Evolutionary conservation across 2,888 invertebrate species (phyloP), one percentile per base, ranked within the genome.

Genomic region (Cylindroiulus punctatus): DNA sequence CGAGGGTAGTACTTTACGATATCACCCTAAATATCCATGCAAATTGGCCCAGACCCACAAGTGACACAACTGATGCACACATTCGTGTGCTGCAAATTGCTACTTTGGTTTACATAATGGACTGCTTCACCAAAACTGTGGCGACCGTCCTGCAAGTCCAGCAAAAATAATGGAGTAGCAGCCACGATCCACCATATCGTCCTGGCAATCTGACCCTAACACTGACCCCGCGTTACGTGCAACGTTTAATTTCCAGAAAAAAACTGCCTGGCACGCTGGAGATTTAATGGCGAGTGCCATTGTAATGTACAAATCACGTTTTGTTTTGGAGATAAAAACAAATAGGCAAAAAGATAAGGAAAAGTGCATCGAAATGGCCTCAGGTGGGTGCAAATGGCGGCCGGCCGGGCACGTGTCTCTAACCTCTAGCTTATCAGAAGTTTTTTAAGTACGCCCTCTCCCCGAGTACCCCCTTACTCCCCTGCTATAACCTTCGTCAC

Each of bases 241-340:
- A 76, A 76, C 30, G 76, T 76, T 76, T 76, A 26, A 76, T 76
- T 76, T 76, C 30, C 10, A 76, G 0, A 10, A 10, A 30, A 76
- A 76, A 76, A 76, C 26, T 5, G 52, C 47, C 47, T 47, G 10
- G 47, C 47, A 47, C 1, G 47, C 47, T 5, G 30, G 76, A 30
- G 76, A 76, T 30, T 76, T 76, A 30, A 76, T 76, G 76, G 76
- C 76, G 76, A 76, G 76, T 40, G 83, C 83, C 40, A 83, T 83
- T 83, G 42, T 83, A 83, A 83, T 40, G 40, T 83, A 83, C 83
- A 83, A 83, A 83, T 83, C 83, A 83, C 83, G 83, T 83, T 83
- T 83, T 83, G 83, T 83, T 44, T 83, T 40, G 10, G 0, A 14
- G 83, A 83, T 40, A 44, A 44, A 83, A 83, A 83, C 42, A 83